A percentile compares a stretch with the other conserved stretches of the same genome.
phyloP scores from a whole-genome alignment of 2,888 invertebrate species.

The Lepidochrysops patricia region DNA sequence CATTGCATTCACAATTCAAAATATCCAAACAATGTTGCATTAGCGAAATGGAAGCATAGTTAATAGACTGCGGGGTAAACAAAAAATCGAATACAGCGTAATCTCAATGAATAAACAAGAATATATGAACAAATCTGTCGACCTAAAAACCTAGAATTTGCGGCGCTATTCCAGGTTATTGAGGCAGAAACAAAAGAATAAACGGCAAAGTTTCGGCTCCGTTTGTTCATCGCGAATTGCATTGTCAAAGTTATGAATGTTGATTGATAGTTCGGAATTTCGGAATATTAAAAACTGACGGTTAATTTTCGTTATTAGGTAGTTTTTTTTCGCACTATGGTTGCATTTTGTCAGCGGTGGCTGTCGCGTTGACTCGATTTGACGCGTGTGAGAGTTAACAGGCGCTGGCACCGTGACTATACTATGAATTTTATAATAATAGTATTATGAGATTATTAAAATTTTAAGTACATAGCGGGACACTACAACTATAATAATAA shows the following conservation, averaged over 20 bases:
- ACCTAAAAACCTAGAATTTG: constrained; percentile 20
- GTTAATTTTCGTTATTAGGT: too few relatives aligned
- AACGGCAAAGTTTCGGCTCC: constrained; percentile 18
- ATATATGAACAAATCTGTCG: constrained; percentile 16
- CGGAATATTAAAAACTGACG: not conserved
- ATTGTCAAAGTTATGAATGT: not conserved
- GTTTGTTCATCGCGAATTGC: not conserved
- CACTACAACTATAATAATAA: too few relatives aligned
- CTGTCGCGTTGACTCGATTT: too few relatives aligned
- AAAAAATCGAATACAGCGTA: constrained; percentile 8
- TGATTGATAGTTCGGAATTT: not conserved
- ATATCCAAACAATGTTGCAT: not conserved
- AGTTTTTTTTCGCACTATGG: too few relatives aligned
- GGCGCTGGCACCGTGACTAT: too few relatives aligned
- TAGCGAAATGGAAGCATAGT: not conserved
- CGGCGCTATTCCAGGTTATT: constrained; percentile 22
- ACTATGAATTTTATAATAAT: too few relatives aligned
- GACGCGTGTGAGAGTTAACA: too few relatives aligned
- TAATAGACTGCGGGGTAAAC: not conserved
- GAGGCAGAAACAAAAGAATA: constrained; percentile 24
- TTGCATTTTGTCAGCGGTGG: too few relatives aligned
- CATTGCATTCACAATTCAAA: not conserved
- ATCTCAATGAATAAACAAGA: constrained; percentile 10
- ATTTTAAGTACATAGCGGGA: too few relatives aligned
- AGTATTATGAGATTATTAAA: too few relatives aligned